Evolutionary conservation across 2,888 invertebrate species (phyloP).

Genomic region (Tipula confusa): DNA sequence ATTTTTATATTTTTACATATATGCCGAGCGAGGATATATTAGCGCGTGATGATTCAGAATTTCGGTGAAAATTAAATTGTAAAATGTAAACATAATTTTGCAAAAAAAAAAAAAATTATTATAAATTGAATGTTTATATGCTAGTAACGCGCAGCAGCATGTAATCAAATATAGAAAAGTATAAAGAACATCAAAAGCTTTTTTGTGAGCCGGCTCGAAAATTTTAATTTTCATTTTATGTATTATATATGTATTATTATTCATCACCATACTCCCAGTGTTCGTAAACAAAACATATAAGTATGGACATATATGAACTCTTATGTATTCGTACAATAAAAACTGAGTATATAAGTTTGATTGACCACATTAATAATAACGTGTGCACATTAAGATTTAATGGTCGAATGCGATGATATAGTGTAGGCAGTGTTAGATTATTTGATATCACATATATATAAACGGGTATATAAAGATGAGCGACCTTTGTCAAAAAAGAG

Average conservation of each 20-base stretch:
- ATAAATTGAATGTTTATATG: not conserved
- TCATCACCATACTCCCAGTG: not conserved
- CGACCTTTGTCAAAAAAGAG: no score
- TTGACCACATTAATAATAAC: constrained; percentile 3
- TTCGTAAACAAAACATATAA: no score
- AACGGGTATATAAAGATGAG: no score
- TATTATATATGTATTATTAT: not conserved
- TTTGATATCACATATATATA: no score
- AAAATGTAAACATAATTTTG: constrained; percentile 25
- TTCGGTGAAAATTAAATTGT: constrained; percentile 6
- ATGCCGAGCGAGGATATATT: not conserved
- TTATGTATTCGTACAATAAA: not conserved
- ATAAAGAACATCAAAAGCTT: constrained; percentile 7
- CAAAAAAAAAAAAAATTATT: no score
- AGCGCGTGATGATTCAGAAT: not conserved
- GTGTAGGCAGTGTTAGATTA: not conserved
- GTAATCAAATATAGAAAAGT: not conserved
- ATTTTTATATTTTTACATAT: not conserved
- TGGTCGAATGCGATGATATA: not conserved
- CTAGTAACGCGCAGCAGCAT: not conserved
- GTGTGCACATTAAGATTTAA: not conserved
- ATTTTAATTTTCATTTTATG: not conserved
- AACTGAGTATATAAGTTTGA: not conserved
- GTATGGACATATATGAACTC: not conserved
- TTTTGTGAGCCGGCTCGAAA: not conserved